Evolutionary conservation across 1,140 invertebrate species (phyloP).

Genomic region (Lucilia cuprina): DNA sequence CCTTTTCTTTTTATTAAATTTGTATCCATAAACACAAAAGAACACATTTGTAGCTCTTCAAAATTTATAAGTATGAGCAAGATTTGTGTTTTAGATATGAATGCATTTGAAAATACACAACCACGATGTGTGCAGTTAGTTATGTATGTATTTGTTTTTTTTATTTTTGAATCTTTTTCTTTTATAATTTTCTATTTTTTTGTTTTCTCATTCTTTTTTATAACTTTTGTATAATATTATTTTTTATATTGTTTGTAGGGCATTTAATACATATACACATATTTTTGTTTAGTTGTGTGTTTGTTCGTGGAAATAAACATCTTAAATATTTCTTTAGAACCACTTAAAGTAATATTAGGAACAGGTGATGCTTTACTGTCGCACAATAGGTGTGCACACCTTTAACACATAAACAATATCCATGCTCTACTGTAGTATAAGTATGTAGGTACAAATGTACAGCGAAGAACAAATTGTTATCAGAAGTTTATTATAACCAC

Average conservation of each 20-base stretch:
- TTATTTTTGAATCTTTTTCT: not conserved
- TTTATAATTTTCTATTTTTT: not conserved
- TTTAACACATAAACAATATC: no score
- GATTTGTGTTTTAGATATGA: conserved; percentile 22
- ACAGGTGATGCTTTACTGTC: conserved; percentile 18
- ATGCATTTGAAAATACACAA: conserved; percentile 10
- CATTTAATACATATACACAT: no score
- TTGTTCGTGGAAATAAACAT: conserved; percentile 16
- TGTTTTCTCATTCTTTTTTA: not conserved
- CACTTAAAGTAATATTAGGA: conserved; percentile 17
- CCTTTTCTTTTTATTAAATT: not conserved
- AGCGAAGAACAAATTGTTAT: no score
- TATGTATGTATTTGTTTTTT: not conserved
- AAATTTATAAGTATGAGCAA: not conserved
- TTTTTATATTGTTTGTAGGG: not conserved
- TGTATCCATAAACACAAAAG: not conserved
- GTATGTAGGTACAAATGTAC: no score
- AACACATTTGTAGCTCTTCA: not conserved
- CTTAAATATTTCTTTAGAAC: conserved; percentile 21
- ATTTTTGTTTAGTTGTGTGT: not conserved
- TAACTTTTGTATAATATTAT: not conserved
- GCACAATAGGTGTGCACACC: not conserved
- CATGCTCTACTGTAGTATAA: no score
- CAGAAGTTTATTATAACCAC: no score
- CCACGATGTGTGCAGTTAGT: not conserved